Evolutionary conservation across 2,888 invertebrate species (phyloP).

Genomic region (Sabellastarte sp.): DNA sequence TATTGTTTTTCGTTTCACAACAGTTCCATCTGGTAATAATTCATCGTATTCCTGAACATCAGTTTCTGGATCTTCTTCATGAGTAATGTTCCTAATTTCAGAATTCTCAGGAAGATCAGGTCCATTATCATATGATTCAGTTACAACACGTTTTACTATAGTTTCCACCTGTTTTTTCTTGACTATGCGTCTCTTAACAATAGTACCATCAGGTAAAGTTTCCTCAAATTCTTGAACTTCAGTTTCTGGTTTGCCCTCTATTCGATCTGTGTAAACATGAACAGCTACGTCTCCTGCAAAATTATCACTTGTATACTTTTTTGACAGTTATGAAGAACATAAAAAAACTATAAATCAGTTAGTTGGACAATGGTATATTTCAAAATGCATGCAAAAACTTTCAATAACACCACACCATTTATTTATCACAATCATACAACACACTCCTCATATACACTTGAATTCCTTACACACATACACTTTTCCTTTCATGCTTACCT

Average conservation of each 20-base stretch:
- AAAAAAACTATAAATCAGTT: no score
- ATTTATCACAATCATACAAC: no score
- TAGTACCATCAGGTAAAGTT: not conserved
- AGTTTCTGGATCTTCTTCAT: conserved; percentile 7
- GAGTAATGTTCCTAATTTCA: conserved; percentile 19
- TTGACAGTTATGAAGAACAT: no score
- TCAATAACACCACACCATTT: no score
- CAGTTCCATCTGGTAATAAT: conserved; percentile 49
- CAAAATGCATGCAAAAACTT: no score
- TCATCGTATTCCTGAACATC: conserved; percentile 32
- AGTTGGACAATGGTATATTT: no score
- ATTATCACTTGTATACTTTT: no score
- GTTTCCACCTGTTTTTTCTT: conserved; percentile 1
- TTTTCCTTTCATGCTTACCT: no score
- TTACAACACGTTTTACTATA: conserved; percentile 7
- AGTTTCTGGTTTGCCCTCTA: not conserved
- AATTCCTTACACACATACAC: no score
- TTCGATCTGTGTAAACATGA: not conserved
- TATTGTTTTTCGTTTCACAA: conserved; percentile 61
- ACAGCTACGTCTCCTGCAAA: no score
- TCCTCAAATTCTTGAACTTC: not conserved
- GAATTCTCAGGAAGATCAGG: conserved; percentile 5
- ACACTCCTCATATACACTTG: no score
- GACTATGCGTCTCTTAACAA: not conserved
- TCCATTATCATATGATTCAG: conserved; percentile 10